Conservation (phyloP, 2,113 vertebrate species). For the Furnarius figulus region DNA sequence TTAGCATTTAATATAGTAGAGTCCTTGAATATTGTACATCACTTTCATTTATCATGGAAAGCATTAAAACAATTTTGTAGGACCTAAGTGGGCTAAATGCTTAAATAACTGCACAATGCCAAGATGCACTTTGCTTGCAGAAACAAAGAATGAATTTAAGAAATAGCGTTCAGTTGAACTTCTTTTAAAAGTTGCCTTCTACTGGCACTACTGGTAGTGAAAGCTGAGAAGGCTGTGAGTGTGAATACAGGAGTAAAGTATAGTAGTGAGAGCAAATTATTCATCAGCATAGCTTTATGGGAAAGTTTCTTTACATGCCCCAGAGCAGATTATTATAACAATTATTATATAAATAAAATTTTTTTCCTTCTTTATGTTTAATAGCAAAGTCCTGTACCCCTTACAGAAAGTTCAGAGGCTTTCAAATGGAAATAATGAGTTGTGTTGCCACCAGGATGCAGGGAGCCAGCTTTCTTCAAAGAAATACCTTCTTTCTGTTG, state of each 20-base stretch:
- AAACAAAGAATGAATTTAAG: neutral
- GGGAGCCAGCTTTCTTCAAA: neutral
- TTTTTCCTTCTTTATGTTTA: neutral
- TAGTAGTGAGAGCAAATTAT: neutral
- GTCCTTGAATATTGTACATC: neutral
- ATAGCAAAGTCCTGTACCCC: neutral
- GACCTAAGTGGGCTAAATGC: neutral
- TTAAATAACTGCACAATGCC: neutral
- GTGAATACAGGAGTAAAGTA: neutral
- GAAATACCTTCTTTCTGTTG: neutral
- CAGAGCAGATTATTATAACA: neutral
- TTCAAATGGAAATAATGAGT: neutral
- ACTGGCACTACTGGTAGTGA: neutral
- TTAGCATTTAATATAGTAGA: neutral
- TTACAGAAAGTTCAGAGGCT: neutral
- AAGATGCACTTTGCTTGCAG: neutral
- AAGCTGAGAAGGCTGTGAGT: neutral
- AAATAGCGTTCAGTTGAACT: neutral
- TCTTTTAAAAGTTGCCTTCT: neutral
- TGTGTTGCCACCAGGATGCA: neutral
- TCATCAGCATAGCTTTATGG: neutral
- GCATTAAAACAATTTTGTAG: neutral
- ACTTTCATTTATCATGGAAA: neutral
- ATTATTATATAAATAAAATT: neutral
- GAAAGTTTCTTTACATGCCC: neutral